Evolutionary conservation across 2,888 invertebrate genomes (phyloP).

Genomic region (Escarpia spicata): DNA sequence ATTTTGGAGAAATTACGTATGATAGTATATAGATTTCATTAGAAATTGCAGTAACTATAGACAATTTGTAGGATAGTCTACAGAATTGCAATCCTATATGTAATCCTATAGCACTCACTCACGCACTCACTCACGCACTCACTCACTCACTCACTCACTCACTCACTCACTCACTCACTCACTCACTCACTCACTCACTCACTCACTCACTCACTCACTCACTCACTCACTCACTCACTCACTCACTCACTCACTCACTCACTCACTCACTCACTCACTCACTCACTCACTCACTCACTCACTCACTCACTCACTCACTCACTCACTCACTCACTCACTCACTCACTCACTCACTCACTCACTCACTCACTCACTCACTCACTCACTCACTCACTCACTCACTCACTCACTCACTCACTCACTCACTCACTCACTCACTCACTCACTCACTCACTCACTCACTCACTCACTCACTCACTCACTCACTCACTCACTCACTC

Average conservation of each 20-base stretch:
- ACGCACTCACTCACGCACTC: neutral
- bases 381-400: no score
- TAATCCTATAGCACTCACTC: neutral
- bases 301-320: neutral
- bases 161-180: neutral
- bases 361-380: no score
- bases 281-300: neutral
- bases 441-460: no score
- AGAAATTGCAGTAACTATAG: no score
- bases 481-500: slow-evolving; percentile 19
- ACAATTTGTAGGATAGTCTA: no score
- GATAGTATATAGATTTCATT: no score
- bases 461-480: slow-evolving; percentile 1
- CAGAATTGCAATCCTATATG: no score
- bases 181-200: slow-evolving; percentile 13
- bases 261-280: neutral
- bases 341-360: neutral
- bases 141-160: neutral
- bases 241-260: slow-evolving; percentile 13
- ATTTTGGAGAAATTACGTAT: no score
- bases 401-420: no score
- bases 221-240: slow-evolving; percentile 13
- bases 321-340: neutral
- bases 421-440: no score
- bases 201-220: slow-evolving; percentile 13